Evolutionary conservation across 1,140 invertebrate genomes (phyloP).

Genomic region (Calliopsis andreniformis): DNA sequence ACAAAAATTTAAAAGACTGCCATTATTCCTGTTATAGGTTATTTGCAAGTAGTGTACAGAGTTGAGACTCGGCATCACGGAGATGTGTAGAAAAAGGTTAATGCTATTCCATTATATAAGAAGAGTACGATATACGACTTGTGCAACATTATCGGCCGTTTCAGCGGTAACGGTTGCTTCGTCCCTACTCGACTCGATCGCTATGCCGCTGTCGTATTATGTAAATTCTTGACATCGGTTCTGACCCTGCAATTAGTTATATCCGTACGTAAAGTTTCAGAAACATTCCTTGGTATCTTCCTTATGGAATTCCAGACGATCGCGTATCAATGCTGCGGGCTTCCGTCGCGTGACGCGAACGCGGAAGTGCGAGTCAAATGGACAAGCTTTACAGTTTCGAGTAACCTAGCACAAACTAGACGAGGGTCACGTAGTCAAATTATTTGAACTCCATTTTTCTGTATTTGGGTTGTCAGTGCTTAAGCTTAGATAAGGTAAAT

Average conservation of each 20-base stretch:
- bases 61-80: too few relatives aligned
- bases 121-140: slow-evolving; percentile 54
- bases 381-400: too few relatives aligned
- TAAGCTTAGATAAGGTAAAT: too few relatives aligned
- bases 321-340: slow-evolving; percentile 30
- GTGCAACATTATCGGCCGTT: slow-evolving; percentile 63
- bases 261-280: slow-evolving; percentile 52
- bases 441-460: too few relatives aligned
- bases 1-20: too few relatives aligned
- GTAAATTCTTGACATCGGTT: slow-evolving; percentile 64
- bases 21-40: too few relatives aligned
- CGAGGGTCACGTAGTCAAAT: too few relatives aligned
- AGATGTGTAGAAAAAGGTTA: slow-evolving; percentile 48
- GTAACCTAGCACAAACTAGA: too few relatives aligned
- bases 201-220: slow-evolving; percentile 64
- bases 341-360: background rate
- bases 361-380: background rate
- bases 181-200: slow-evolving; percentile 45
- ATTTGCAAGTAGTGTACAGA: too few relatives aligned
- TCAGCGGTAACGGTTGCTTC: slow-evolving; percentile 17
- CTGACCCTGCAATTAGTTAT: slow-evolving; percentile 68
- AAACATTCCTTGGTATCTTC: slow-evolving; percentile 44
- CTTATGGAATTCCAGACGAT: slow-evolving; percentile 53
- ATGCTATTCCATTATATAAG: slow-evolving; percentile 56
- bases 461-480: too few relatives aligned